phyloP scores from a whole-genome alignment of 2,113 vertebrate genomes.

The Chlorocebus sabaeus region DNA sequence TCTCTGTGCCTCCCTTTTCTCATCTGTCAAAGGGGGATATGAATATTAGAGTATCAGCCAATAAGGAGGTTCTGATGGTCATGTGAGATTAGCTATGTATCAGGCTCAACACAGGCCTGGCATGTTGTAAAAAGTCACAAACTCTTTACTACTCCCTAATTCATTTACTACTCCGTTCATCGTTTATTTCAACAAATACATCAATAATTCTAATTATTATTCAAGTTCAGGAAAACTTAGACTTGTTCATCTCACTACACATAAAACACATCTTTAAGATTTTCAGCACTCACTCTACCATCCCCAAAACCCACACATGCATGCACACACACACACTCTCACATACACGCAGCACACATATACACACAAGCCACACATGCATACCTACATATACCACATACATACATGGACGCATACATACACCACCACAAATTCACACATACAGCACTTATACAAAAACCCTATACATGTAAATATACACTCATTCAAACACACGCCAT shows the following conservation, averaged over 20 bases:
- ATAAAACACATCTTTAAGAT: not conserved
- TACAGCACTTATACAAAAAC: accelerated
- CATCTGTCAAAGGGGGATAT: not conserved
- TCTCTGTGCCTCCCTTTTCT: not conserved
- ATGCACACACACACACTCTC: not conserved
- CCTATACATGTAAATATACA: not conserved
- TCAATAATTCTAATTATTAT: not conserved
- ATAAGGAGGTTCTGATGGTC: accelerated
- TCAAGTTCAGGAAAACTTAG: not conserved
- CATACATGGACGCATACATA: not conserved
- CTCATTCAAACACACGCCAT: not conserved
- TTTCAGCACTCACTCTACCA: not conserved
- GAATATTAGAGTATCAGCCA: too few species aligned
- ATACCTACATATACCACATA: not conserved
- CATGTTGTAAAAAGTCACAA: too few species aligned
- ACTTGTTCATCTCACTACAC: not conserved
- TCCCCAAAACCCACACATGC: accelerated
- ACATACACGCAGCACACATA: not conserved
- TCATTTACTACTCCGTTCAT: too few species aligned
- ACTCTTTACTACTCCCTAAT: too few species aligned
- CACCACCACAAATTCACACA: not conserved
- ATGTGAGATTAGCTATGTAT: not conserved
- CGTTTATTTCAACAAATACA: not conserved
- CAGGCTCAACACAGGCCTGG: too few species aligned
- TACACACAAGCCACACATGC: not conserved